A percentile compares a stretch with the other conserved stretches of the same genome.
phyloP scores from a whole-genome alignment of 2,797 vertebrate species.

The Triplophysa yarkandensis region DNA sequence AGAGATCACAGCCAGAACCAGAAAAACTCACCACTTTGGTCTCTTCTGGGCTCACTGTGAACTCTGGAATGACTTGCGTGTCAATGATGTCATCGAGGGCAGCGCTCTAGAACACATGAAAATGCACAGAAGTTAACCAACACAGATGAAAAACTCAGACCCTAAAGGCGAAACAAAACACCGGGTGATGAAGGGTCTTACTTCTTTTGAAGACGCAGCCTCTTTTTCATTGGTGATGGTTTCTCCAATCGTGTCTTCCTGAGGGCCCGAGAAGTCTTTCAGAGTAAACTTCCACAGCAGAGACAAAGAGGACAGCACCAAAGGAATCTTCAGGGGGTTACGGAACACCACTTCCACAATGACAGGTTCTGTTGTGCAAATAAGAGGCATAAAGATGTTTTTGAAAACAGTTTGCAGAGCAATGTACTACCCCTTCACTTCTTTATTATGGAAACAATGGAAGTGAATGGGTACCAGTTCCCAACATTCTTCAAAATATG shows the following conservation, averaged over 20 bases:
- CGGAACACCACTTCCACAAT: slow-evolving; percentile 92
- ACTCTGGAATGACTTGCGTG: slow-evolving; percentile 90
- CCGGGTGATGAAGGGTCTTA: slow-evolving; percentile 25
- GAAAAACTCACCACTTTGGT: slow-evolving; percentile 85
- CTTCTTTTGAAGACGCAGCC: slow-evolving; percentile 52
- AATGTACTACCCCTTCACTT: too few species aligned
- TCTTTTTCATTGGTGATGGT: slow-evolving; percentile 79
- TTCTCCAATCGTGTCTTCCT: slow-evolving; percentile 71
- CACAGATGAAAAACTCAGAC: slow-evolving; percentile 1
- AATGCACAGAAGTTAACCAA: slow-evolving; percentile 33
- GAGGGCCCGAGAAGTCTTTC: slow-evolving; percentile 70
- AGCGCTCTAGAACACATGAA: slow-evolving; percentile 65
- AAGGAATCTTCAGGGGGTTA: slow-evolving; percentile 92
- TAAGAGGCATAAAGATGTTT: neutral
- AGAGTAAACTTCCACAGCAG: slow-evolving; percentile 91
- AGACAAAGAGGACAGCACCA: slow-evolving; percentile 86
- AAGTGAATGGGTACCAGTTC: too few species aligned
- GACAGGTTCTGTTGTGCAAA: slow-evolving; percentile 81
- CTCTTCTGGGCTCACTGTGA: slow-evolving; percentile 88
- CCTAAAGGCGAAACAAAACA: neutral
- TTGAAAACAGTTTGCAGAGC: too few species aligned
- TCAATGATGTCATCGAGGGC: slow-evolving; percentile 78
- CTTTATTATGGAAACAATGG: too few species aligned
- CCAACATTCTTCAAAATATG: too few species aligned
- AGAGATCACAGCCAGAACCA: neutral